A percentile compares a stretch with the other conserved stretches of the same genome.
Conservation (phyloP, 2,797 vertebrate genomes). For the Microtus californicus region DNA sequence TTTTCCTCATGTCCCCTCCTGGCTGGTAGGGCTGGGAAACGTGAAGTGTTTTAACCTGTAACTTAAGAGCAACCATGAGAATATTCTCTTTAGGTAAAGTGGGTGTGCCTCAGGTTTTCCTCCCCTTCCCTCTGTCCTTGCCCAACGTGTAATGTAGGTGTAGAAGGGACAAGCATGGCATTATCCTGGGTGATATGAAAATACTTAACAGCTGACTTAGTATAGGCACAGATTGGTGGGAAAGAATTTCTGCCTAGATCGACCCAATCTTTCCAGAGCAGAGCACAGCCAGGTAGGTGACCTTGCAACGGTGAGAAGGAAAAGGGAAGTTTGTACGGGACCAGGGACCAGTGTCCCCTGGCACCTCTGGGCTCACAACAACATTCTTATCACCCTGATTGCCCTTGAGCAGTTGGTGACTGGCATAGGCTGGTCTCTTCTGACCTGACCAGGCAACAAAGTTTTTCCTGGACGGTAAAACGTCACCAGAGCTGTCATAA, state of each 20-base stretch:
- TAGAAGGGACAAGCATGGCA: neutral
- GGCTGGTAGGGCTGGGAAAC: neutral
- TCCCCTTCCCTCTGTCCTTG: neutral
- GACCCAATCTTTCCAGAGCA: fast-evolving
- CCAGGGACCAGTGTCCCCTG: neutral
- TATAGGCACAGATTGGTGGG: neutral
- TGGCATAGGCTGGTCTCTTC: neutral
- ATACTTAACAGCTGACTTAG: neutral
- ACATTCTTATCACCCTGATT: neutral
- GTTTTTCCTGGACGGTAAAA: neutral
- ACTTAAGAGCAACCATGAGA: neutral
- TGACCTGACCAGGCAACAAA: neutral
- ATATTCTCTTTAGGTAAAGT: neutral
- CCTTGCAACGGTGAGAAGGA: neutral
- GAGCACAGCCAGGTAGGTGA: neutral
- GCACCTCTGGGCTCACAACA: neutral
- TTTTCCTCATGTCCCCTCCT: neutral
- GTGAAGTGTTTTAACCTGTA: neutral
- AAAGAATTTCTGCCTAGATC: neutral
- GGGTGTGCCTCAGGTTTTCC: neutral
- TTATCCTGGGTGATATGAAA: neutral
- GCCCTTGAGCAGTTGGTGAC: neutral
- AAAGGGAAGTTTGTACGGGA: neutral
- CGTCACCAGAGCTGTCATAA: neutral
- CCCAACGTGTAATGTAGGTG: neutral